phyloP scores from a whole-genome alignment of 2,888 invertebrate species.

The Harpalus rufipes region DNA sequence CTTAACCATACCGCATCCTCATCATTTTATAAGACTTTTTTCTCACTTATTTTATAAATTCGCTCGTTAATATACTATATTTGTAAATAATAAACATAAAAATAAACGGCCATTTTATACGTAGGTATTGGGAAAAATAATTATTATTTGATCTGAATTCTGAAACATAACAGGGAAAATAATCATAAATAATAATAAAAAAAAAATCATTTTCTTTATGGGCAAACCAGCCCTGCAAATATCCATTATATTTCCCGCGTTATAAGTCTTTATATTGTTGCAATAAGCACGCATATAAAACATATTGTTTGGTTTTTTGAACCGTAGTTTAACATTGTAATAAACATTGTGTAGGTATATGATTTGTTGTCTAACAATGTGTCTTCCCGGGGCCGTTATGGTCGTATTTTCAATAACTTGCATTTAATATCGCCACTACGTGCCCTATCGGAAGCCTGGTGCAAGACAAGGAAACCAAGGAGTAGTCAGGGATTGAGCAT shows the following conservation, averaged over 20 bases:
- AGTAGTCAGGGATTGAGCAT: neutral
- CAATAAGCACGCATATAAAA: conserved; percentile 11
- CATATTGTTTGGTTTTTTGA: conserved; percentile 5
- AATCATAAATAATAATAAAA: too few species aligned
- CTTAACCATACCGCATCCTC: too few species aligned
- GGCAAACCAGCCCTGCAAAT: too few species aligned
- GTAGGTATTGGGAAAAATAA: too few species aligned
- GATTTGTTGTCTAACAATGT: conserved; percentile 5
- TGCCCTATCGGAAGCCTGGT: conserved; percentile 6
- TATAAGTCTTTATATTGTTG: neutral
- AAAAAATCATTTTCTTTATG: too few species aligned
- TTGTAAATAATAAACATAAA: too few species aligned
- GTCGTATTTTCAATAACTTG: conserved; percentile 38
- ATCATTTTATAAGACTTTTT: too few species aligned
- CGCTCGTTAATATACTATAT: too few species aligned
- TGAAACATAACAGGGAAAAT: too few species aligned
- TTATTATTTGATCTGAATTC: too few species aligned
- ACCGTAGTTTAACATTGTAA: conserved; percentile 8
- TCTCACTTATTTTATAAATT: too few species aligned
- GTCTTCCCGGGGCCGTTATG: neutral
- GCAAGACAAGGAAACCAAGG: neutral
- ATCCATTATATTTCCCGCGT: neutral
- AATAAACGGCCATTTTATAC: too few species aligned
- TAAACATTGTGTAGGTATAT: conserved; percentile 38
- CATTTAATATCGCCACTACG: conserved; percentile 39